phyloP scores from a whole-genome alignment of 2,113 vertebrate genomes.

The Etheostoma cragini region DNA sequence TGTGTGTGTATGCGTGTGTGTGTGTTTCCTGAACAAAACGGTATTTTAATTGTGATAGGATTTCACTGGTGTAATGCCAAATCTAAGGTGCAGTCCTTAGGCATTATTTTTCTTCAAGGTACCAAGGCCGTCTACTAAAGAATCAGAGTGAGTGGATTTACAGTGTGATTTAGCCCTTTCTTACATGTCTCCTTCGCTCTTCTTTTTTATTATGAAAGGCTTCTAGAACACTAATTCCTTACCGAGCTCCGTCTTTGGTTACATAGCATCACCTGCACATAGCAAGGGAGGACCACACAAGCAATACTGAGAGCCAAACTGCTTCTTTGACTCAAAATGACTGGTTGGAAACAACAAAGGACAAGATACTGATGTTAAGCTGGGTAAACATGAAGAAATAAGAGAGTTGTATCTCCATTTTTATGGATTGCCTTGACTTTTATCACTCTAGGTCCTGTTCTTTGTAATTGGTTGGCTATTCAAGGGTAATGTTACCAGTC shows the following conservation, averaged over 20 bases:
- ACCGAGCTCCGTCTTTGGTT: background rate
- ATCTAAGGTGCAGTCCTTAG: slow-evolving; percentile 21
- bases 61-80: slow-evolving; percentile 32
- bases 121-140: background rate
- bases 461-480: background rate
- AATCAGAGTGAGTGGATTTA: slow-evolving; percentile 7
- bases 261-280: slow-evolving; percentile 1
- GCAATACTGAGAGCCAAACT: background rate
- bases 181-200: background rate
- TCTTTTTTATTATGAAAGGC: background rate
- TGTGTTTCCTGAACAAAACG: slow-evolving; percentile 4
- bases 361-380: background rate
- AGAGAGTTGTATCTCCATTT: background rate
- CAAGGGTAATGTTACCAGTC: background rate
- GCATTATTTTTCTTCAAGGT: background rate
- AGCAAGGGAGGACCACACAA: slow-evolving; percentile 1
- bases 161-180: background rate
- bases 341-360: background rate
- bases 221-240: background rate
- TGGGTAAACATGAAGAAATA: background rate
- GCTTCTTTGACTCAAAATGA: slow-evolving; percentile 21
- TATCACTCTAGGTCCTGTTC: background rate
- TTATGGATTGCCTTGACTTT: background rate
- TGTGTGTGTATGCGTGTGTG: background rate
- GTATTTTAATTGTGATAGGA: slow-evolving; percentile 31